phyloP scores from a whole-genome alignment of 2,113 vertebrate species.

The Siniperca knerii region DNA sequence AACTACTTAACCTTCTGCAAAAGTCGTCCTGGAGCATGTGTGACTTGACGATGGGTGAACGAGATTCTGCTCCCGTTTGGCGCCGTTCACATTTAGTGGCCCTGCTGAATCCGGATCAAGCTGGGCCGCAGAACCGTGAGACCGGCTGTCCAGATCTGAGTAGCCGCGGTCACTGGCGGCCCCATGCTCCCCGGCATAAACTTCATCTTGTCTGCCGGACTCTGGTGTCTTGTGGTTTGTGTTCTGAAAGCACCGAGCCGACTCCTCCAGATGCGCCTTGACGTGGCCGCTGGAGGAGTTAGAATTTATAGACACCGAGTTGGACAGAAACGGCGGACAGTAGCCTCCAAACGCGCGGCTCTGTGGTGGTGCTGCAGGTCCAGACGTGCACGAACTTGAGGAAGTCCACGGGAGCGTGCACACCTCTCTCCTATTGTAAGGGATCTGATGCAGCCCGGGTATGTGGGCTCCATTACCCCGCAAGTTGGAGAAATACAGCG shows the following conservation, averaged over 20 bases:
- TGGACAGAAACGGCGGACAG: constrained; percentile 89
- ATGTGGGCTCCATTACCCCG: constrained; percentile 92
- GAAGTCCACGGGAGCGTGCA: constrained; percentile 93
- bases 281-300: constrained; percentile 72
- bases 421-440: constrained; percentile 89
- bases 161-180: constrained; percentile 82
- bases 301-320: constrained; percentile 85
- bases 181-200: constrained; percentile 82
- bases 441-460: constrained; percentile 90
- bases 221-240: constrained; percentile 84
- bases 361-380: constrained; percentile 84
- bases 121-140: constrained; percentile 82
- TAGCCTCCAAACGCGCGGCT: constrained; percentile 88
- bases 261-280: constrained; percentile 88
- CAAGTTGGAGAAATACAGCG: constrained; percentile 94
- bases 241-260: constrained; percentile 86
- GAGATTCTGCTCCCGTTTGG: constrained; percentile 88
- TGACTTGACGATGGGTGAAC: constrained; percentile 85
- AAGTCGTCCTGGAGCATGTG: constrained; percentile 89
- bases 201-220: constrained; percentile 80
- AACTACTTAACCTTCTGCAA: constrained; percentile 89
- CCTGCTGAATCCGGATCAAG: constrained; percentile 83
- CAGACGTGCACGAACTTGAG: constrained; percentile 87
- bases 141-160: constrained; percentile 83
- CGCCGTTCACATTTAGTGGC: constrained; percentile 83